Evolutionary conservation across 2,113 vertebrate species (phyloP).

Genomic region (Fukomys damarensis): DNA sequence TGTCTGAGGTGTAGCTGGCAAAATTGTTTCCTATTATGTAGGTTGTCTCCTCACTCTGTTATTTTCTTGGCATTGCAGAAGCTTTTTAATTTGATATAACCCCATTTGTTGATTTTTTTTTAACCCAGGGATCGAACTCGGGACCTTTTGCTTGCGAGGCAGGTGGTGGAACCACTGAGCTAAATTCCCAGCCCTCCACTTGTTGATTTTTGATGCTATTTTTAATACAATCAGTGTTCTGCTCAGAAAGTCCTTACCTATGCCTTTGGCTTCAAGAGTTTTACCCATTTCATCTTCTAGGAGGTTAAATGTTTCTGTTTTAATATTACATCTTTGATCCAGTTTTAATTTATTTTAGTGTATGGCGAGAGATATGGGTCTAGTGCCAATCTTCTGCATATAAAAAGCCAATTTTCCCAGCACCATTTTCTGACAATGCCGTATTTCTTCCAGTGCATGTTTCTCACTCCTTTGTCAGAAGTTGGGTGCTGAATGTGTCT

Average conservation of each 20-base stretch:
- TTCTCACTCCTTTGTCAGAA: not conserved
- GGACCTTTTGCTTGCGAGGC: no score
- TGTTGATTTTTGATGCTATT: not conserved
- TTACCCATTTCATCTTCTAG: not conserved
- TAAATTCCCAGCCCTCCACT: no score
- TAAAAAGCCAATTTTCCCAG: not conserved
- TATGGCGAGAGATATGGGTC: not conserved
- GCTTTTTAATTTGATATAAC: not conserved
- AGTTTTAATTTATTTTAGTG: not conserved
- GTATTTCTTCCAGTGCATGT: not conserved
- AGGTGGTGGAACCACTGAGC: no score
- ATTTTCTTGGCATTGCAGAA: not conserved
- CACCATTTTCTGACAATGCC: not conserved
- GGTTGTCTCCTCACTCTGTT: not conserved
- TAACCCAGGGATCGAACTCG: no score
- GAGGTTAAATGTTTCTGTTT: not conserved
- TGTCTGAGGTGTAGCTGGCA: not conserved
- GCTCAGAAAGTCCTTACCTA: not conserved
- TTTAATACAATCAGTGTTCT: not conserved
- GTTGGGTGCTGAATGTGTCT: not conserved
- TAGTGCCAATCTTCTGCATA: not conserved
- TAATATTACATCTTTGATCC: not conserved
- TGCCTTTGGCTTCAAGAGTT: not conserved
- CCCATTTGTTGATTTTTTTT: not conserved
- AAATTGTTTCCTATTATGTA: not conserved